Percentiles rank a stretch among this genome's conserved stretches.
phyloP scores from a whole-genome alignment of 2,888 invertebrate genomes.

The Lepidochrysops patricia region DNA sequence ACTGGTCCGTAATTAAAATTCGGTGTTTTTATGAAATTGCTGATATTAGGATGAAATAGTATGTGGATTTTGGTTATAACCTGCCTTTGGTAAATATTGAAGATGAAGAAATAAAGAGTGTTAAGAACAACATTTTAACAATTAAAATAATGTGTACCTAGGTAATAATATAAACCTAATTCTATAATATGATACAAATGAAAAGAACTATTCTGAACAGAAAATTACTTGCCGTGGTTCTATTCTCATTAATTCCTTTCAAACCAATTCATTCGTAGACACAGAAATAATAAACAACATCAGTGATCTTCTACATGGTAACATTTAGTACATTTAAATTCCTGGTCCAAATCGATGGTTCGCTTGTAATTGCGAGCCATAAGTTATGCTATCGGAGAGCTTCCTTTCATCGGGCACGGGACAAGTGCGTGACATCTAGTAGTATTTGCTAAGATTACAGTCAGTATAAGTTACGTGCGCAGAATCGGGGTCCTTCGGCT shows the following conservation, averaged over 20 bases:
- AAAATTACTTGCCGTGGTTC: not conserved
- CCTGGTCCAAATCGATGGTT: constrained; percentile 24
- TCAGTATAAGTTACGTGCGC: constrained; percentile 41
- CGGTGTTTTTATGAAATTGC: not conserved
- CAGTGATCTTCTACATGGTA: constrained; percentile 17
- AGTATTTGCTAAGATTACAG: constrained; percentile 44
- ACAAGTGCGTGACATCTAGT: constrained; percentile 55
- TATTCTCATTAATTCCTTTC: not conserved
- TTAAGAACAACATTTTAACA: too few relatives aligned
- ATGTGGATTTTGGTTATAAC: too few relatives aligned
- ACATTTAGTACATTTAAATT: constrained; percentile 21
- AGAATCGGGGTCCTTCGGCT: constrained; percentile 34
- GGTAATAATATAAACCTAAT: too few relatives aligned
- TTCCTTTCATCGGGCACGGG: constrained; percentile 28
- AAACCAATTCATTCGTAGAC: not conserved
- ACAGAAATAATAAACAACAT: not conserved
- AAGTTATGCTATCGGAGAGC: constrained; percentile 25
- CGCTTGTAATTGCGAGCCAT: constrained; percentile 24
- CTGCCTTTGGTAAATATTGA: too few relatives aligned
- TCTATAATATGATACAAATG: not conserved
- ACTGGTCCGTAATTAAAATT: constrained; percentile 20
- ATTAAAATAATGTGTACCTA: too few relatives aligned
- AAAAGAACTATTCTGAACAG: not conserved
- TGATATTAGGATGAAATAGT: too few relatives aligned
- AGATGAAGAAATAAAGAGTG: too few relatives aligned